These are phyloP conservation scores for Numenius arquata DNA, from an alignment of 2,113 vertebrate species.

Conservation along the genomic window DNA sequence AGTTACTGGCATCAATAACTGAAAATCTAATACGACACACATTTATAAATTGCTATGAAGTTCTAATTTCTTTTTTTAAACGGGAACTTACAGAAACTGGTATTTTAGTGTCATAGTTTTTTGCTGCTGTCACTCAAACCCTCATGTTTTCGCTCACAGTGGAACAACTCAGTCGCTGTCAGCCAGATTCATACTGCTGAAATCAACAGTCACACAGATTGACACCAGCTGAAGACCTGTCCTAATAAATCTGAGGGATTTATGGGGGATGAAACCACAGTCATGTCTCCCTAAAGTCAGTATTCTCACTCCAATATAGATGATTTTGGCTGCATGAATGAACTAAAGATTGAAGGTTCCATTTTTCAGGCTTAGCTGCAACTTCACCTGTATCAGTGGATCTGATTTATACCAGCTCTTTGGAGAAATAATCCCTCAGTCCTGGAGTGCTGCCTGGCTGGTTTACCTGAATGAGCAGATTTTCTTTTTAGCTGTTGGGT, in stretches of 20 bases:
- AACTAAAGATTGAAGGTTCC: not conserved
- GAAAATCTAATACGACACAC: not conserved
- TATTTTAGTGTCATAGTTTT: not conserved
- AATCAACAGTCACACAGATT: slow-evolving; percentile 7
- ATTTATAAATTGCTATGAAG: not conserved
- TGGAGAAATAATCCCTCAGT: not conserved
- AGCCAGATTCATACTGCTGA: not conserved
- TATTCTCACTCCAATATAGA: not conserved
- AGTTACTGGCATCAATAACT: not conserved
- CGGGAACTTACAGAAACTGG: not conserved
- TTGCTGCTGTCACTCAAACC: not conserved
- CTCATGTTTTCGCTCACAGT: not conserved
- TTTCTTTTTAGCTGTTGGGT: not conserved
- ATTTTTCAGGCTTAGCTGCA: not conserved
- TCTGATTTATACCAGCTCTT: not conserved
- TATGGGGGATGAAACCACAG: not conserved
- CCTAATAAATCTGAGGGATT: slow-evolving; percentile 3
- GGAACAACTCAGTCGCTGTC: not conserved
- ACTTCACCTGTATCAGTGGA: not conserved
- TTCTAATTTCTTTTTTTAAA: not conserved
- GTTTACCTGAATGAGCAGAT: not conserved
- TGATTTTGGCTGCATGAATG: not conserved
- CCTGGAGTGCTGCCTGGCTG: not conserved
- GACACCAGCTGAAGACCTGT: slow-evolving; percentile 37
- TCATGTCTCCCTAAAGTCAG: not conserved